Evolutionary conservation across 2,888 invertebrate genomes (phyloP).

Genomic region (Spodoptera exigua): DNA sequence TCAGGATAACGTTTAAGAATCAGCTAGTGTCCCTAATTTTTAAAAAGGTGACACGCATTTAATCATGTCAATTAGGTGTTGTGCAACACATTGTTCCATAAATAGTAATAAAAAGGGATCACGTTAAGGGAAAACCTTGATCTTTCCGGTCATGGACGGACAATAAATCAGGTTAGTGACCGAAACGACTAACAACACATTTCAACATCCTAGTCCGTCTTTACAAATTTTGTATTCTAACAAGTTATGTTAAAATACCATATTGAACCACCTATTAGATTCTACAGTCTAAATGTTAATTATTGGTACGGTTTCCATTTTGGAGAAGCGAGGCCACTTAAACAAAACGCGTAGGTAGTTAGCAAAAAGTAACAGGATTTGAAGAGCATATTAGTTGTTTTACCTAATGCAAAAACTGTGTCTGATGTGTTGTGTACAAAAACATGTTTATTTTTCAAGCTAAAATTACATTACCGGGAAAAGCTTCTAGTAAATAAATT

Average conservation of each 20-base stretch:
- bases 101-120: slow-evolving; percentile 16
- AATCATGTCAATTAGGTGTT: slow-evolving; percentile 19
- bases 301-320: slow-evolving; percentile 4
- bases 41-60: too few relatives aligned
- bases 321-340: slow-evolving; percentile 18
- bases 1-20: too few relatives aligned
- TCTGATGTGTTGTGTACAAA: slow-evolving; percentile 25
- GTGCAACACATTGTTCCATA: slow-evolving; percentile 4
- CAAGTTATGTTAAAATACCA: not conserved
- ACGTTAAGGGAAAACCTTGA: slow-evolving; percentile 32
- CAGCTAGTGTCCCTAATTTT: too few relatives aligned
- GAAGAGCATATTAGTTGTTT: too few relatives aligned
- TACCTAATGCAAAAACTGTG: slow-evolving; percentile 17
- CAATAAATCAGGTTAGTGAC: slow-evolving; percentile 1
- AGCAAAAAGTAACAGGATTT: slow-evolving; percentile 14
- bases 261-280: slow-evolving; percentile 1
- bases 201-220: not conserved
- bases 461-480: slow-evolving; percentile 14
- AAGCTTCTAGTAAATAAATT: slow-evolving; percentile 24
- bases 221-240: not conserved
- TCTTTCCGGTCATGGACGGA: slow-evolving; percentile 9
- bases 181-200: slow-evolving; percentile 5
- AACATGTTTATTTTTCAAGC: slow-evolving; percentile 13
- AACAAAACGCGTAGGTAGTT: slow-evolving; percentile 5
- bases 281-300: slow-evolving; percentile 3